phyloP scores from a whole-genome alignment of 2,888 invertebrate species.

The Erebia palarica region DNA sequence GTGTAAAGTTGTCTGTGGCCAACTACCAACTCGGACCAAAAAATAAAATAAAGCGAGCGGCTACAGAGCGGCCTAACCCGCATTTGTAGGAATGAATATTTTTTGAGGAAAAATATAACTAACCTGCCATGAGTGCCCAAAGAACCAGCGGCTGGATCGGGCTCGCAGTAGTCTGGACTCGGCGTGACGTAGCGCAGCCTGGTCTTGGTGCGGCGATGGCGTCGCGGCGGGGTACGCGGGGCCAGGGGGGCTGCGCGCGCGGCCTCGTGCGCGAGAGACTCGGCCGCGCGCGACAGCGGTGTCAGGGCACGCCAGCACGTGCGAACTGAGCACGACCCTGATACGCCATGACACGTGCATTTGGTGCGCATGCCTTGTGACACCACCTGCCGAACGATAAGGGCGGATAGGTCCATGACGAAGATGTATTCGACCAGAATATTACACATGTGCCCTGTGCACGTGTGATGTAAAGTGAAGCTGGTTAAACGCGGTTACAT shows the following conservation, averaged over 20 bases:
- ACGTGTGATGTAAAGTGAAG: too few relatives aligned
- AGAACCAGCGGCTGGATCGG: conserved; percentile 87
- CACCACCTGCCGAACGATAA: conserved; percentile 80
- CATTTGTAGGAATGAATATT: too few relatives aligned
- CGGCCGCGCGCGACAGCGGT: conserved; percentile 83
- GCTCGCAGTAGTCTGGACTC: conserved; percentile 92
- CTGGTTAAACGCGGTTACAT: too few relatives aligned
- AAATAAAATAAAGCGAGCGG: too few relatives aligned
- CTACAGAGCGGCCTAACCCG: too few relatives aligned
- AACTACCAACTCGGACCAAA: too few relatives aligned
- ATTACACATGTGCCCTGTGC: too few relatives aligned
- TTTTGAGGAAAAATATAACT: too few relatives aligned
- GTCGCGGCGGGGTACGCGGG: conserved; percentile 64
- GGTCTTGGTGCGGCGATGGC: conserved; percentile 72
- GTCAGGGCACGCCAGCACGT: conserved; percentile 91
- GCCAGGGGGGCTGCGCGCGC: conserved; percentile 67
- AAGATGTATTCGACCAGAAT: too few relatives aligned
- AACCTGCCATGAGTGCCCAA: conserved; percentile 90
- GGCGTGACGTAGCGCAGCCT: conserved; percentile 89
- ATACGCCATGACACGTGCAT: conserved; percentile 93
- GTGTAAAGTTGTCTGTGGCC: too few relatives aligned
- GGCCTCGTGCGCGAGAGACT: conserved; percentile 70
- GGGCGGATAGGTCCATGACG: too few relatives aligned
- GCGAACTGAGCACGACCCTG: conserved; percentile 91
- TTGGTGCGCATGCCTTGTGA: conserved; percentile 79